phyloP scores from a whole-genome alignment of 2,888 invertebrate genomes.

The Melinaea marsaeus region DNA sequence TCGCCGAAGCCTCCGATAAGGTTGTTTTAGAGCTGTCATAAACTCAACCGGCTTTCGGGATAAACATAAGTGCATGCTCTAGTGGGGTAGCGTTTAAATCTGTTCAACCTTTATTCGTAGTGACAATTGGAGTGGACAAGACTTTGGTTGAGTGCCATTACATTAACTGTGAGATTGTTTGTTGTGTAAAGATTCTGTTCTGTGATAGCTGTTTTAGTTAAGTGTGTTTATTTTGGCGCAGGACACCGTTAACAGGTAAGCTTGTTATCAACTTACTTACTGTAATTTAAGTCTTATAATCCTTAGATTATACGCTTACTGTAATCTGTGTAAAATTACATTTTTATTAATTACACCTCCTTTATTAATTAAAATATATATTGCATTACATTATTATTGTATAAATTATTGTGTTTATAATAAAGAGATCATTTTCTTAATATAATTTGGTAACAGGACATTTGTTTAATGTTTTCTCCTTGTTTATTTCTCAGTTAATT shows the following conservation, averaged over 20 bases:
- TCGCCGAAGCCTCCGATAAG: conserved; percentile 35
- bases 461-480: no score
- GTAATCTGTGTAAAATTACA: neutral
- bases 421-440: no score
- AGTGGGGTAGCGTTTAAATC: neutral
- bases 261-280: conserved; percentile 1
- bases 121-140: conserved; percentile 60
- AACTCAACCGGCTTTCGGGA: conserved; percentile 8
- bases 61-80: conserved; percentile 1
- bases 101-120: conserved; percentile 38
- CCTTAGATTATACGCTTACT: neutral
- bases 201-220: conserved; percentile 24
- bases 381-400: no score
- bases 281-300: neutral
- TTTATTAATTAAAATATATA: no score
- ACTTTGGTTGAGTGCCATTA: conserved; percentile 45
- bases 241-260: conserved; percentile 20
- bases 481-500: no score
- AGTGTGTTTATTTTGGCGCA: conserved; percentile 18
- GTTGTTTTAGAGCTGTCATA: conserved; percentile 17
- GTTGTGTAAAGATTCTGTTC: conserved; percentile 39
- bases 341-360: neutral
- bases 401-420: no score
- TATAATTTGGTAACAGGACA: no score
- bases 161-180: conserved; percentile 58